Base-by-base conservation (phyloP, 2,113 vertebrate species). In the Phaethornis superciliosus region DNA sequence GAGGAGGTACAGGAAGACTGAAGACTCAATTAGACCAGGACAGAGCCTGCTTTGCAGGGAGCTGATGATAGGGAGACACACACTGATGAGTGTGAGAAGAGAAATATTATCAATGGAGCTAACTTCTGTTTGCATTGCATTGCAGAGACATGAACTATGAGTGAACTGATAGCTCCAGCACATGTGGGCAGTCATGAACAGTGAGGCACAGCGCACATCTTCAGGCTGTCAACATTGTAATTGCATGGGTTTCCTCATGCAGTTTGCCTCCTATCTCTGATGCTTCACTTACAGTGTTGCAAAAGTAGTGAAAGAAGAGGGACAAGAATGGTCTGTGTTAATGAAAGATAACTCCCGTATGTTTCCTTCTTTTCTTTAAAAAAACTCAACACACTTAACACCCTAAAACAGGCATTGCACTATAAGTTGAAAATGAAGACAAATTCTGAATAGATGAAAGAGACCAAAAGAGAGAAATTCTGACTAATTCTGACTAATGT, bases 281-380 rank as follows among this genome's bases (percentile, higher is more conserved):
- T 18, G 37, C 14, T 35, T 80, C 22, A 58, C 33, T 64, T 40
- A 24, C 4, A 20, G 8, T 12, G 7, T 22, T 63, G 9, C 67
- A 58, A 74, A 69, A 71, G 12, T 9, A 81, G 33, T 23, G 33
- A 74, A 70, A 40, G 28, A 88, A 85, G 16, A 76, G 10, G 32
- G 28, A 40, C 7, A 42, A 37, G 60, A 35, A 40, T 1, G 1
- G 9, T n/a, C 15, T 0, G 0, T 52, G 32, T 15, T 68, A 44
- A 32, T 69, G 46, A 37, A 75, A 89, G 47, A 74, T 42, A 59
- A 8, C 6, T 40, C 3, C 15, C 52, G 0, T 15, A 30, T 10
- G 15, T 62, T 83, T 78, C 62, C 14, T 46, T 37, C 22, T 70
- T 15, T 74, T 11, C 6, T 81, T 32, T 32, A 46, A 65, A 75